Evolutionary conservation across 2,888 invertebrate species (phyloP), one percentile per base, ranked within the genome.

Genomic region (Muschampia plurimacula): DNA sequence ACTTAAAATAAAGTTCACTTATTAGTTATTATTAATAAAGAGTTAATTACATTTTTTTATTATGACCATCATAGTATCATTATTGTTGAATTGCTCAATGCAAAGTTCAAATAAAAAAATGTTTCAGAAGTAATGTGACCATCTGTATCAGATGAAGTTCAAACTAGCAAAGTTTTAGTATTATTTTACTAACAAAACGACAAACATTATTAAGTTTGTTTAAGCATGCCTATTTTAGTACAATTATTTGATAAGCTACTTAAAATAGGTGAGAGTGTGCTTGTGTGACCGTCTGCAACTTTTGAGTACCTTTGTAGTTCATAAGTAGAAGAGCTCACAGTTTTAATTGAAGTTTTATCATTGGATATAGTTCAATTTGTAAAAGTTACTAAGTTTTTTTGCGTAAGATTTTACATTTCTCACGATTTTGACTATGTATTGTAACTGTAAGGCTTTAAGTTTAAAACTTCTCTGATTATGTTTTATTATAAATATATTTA

Each of bases 81-180:
- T 15, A 69, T n/a, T 49, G 4, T 71, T 76, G 71, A 77, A 83
- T 91, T 91, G 91, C 91, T 93, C 91, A 92, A 80, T 79, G 80
- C 79, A 79, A 83, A 88, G 90, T 92, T 89, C 90, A 90, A 91
- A 91, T 82, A 83, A 64, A 83, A 79, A 86, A 84, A 85, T 86
- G 84, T 89, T 89, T 85, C 83, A 86, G 86, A 89, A 86, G 83
- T 80, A 74, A 62, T 32, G 52, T 62, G 76, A 86, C 88, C 92
- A 88, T 94, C 93, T 93, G 93, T 91, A 93, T 94, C 93, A 93
- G 93, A 93, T 92, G 93, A 88, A 85, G 89, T 92, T 90, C 90
- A 92, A 92, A 90, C 80, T 92, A 91, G 86, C 82, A 62, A 71
- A 85, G 83, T 83, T 85, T 80, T 91, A 89, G 85, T 86, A 85